Evolutionary conservation across 2,888 invertebrate species (phyloP), one percentile per base, ranked within the genome.

Genomic region (Brenthis ino): DNA sequence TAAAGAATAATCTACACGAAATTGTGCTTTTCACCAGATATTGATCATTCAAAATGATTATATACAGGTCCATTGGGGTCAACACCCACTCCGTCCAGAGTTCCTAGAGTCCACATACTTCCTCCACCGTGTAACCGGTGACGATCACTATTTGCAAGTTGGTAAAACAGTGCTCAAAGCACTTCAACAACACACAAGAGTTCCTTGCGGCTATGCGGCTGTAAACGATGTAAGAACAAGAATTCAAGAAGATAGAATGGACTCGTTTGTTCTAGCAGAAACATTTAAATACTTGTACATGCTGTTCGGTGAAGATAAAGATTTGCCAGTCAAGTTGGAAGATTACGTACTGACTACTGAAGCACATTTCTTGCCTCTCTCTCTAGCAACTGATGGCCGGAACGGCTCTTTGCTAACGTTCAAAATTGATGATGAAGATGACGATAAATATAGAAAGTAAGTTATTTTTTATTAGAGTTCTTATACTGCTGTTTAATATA

Each of bases 41-140:
- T 37, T 37, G 6, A 37, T 6, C 4, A 14, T 51, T 51, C 16
- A 6, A 13, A 33, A 55, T 56, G 20, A 28, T 48, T 55, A 53
- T 16, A n/a, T 66, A 66, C 84, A 96, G 95, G 98, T 99, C 11
- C 99, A 99, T 83, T 99, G 99, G 99, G 99, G 98, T 1, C 98
- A 99, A 84, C 98, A 99, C 91, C 99, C 98, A 1, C 91, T 99
- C 3, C 94, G 99, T 53, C 99, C 99, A 0, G 99, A 99, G 88
- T 99, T 99, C 89, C 93, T 99, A 60, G 99, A 99, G 89, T 99
- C 99, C 0, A 99, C 99, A 0, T 99, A 99, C 86, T 99, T 99
- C 87, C 93, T 99, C 16, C 98, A 98, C 87, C 96, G 96, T 80
- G 99, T 99, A 1, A 99, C 99, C 0, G 96, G 96, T 57, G 99